These are phyloP conservation scores for Deilephila porcellus DNA, from an alignment of 2,888 invertebrate genomes.

Conservation along the genomic window DNA sequence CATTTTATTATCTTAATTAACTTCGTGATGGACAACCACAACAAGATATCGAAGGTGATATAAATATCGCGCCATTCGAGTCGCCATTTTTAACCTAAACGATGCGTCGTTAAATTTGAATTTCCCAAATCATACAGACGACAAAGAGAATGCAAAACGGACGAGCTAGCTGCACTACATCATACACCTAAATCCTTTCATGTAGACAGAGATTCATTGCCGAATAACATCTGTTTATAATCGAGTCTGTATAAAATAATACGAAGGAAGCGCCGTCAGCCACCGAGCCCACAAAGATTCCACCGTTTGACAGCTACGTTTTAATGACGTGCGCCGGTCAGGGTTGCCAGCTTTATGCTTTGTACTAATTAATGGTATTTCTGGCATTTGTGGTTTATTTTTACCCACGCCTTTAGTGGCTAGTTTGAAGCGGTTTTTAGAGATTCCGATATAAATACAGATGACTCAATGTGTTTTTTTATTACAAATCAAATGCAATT, in stretches of 20 bases:
- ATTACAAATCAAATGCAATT: neutral
- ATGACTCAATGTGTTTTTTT: neutral
- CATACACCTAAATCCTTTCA: constrained; percentile 44
- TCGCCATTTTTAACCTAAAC: neutral
- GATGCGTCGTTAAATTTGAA: neutral
- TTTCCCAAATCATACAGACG: constrained; percentile 13
- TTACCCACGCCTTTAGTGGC: constrained; percentile 10
- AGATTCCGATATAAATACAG: neutral
- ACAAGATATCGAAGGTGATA: too few relatives aligned
- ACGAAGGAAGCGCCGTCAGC: constrained; percentile 61
- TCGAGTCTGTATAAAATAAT: constrained; percentile 65
- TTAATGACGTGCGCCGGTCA: constrained; percentile 48
- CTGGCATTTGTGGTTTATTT: constrained; percentile 8
- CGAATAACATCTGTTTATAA: constrained; percentile 78
- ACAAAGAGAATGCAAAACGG: constrained; percentile 16
- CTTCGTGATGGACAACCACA: too few relatives aligned
- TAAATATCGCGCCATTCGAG: neutral
- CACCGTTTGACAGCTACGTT: constrained; percentile 69
- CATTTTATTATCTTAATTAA: neutral
- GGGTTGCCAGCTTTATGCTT: constrained; percentile 25
- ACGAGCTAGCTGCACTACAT: constrained; percentile 8
- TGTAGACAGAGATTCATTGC: constrained; percentile 73
- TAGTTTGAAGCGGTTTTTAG: neutral
- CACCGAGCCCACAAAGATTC: constrained; percentile 57
- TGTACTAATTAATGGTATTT: constrained; percentile 25